Evolutionary conservation across 2,888 invertebrate genomes (phyloP).

Genomic region (Andrena haemorrhoa): DNA sequence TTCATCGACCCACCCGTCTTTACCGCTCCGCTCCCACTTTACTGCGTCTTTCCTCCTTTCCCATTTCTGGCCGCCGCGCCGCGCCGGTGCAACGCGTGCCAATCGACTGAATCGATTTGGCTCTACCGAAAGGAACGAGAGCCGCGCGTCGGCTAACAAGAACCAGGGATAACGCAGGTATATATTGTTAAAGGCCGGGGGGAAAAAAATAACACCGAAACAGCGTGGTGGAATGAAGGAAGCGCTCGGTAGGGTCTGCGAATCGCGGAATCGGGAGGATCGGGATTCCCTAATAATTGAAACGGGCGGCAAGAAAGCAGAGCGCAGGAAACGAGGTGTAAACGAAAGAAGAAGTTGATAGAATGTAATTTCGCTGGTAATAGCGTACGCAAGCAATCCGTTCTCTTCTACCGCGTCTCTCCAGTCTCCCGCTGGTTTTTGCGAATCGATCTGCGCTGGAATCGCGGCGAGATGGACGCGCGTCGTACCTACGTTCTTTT

Average conservation of each 20-base stretch:
- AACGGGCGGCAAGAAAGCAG: slow-evolving; percentile 40
- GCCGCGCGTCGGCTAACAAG: neutral
- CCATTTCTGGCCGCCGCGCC: slow-evolving; percentile 47
- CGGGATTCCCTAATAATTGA: slow-evolving; percentile 38
- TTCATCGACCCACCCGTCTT: slow-evolving; percentile 74
- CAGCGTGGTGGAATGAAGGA: slow-evolving; percentile 13
- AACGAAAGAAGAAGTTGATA: slow-evolving; percentile 53
- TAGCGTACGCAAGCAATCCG: slow-evolving; percentile 50
- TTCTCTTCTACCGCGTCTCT: slow-evolving; percentile 18
- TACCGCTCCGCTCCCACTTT: slow-evolving; percentile 56
- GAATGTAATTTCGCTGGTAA: slow-evolving; percentile 72
- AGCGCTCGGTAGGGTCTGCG: neutral
- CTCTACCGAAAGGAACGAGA: slow-evolving; percentile 19
- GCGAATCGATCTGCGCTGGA: slow-evolving; percentile 42
- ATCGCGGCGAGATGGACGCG: slow-evolving; percentile 20
- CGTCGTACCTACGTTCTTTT: neutral
- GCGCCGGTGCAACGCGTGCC: slow-evolving; percentile 20
- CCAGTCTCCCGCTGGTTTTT: slow-evolving; percentile 27
- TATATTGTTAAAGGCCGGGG: neutral
- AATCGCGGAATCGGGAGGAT: neutral
- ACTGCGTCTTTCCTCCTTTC: slow-evolving; percentile 32
- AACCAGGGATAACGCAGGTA: neutral
- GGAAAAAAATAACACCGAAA: neutral
- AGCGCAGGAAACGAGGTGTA: slow-evolving; percentile 51
- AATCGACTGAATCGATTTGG: slow-evolving; percentile 3